phyloP scores from a whole-genome alignment of 2,797 vertebrate species.

The Sebastolobus altivelis region DNA sequence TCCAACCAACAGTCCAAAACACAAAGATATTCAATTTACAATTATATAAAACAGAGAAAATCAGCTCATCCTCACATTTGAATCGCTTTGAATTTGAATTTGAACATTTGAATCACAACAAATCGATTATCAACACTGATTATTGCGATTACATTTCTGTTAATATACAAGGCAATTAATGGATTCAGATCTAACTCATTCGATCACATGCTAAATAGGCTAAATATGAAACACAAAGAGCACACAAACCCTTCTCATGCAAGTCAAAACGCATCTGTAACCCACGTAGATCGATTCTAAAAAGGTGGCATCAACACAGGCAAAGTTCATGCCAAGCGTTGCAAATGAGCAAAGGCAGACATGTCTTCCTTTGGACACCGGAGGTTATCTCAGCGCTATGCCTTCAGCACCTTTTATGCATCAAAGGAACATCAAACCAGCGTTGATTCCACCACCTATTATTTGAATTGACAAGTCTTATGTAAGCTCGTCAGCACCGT shows the following conservation, averaged over 20 bases:
- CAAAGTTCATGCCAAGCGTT: neutral
- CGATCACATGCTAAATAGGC: neutral
- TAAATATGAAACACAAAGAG: neutral
- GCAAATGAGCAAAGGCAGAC: slow-evolving; percentile 21
- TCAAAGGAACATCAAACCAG: slow-evolving; percentile 19
- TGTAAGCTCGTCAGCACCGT: neutral
- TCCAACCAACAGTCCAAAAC: neutral
- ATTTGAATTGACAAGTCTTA: slow-evolving; percentile 19
- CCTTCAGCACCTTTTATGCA: slow-evolving; percentile 25
- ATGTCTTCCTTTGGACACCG: slow-evolving; percentile 6
- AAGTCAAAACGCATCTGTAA: slow-evolving; percentile 8
- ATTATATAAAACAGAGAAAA: neutral
- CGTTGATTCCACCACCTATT: neutral
- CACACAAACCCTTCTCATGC: neutral
- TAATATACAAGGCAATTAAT: neutral
- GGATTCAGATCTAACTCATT: neutral
- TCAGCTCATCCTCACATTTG: neutral
- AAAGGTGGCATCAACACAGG: neutral
- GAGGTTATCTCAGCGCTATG: slow-evolving; percentile 20
- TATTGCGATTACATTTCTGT: neutral
- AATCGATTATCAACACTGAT: neutral
- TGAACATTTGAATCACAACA: no score
- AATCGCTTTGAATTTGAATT: no score
- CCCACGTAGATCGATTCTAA: neutral
- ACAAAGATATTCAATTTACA: neutral